phyloP scores from a whole-genome alignment of 2,888 invertebrate species.

The Pammene aurita region DNA sequence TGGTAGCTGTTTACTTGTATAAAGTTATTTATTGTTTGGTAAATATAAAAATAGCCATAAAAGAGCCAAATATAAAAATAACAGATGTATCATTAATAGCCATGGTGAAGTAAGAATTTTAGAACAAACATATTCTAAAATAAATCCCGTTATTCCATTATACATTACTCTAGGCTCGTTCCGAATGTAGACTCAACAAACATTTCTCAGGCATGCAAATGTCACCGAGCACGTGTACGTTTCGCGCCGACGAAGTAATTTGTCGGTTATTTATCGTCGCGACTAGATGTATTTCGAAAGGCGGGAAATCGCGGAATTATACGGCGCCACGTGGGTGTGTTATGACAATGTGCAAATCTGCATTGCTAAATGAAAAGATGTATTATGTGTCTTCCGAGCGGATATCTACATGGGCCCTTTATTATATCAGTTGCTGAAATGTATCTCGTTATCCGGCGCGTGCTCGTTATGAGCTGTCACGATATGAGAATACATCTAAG shows the following conservation, averaged over 20 bases:
- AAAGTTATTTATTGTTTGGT: no score
- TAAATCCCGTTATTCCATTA: conserved; percentile 37
- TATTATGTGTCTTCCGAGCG: conserved; percentile 45
- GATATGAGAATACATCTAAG: conserved; percentile 29
- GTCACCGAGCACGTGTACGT: conserved; percentile 66
- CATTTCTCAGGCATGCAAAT: conserved; percentile 75
- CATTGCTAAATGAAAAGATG: conserved; percentile 55
- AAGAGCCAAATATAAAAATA: background rate
- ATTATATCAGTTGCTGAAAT: background rate
- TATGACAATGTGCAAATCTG: conserved; percentile 76
- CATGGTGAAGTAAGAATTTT: background rate
- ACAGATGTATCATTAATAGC: background rate
- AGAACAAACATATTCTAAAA: conserved; percentile 24
- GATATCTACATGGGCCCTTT: conserved; percentile 19
- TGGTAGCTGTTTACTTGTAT: no score
- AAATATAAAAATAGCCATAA: no score
- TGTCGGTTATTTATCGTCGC: conserved; percentile 75
- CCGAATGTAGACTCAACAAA: conserved; percentile 53
- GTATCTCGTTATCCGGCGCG: conserved; percentile 36
- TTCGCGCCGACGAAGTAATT: conserved; percentile 72
- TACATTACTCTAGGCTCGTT: conserved; percentile 44
- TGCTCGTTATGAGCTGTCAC: conserved; percentile 37
- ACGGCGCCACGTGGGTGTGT: conserved; percentile 71
- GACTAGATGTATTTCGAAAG: conserved; percentile 73
- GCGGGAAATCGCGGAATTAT: conserved; percentile 78